Base-by-base conservation (phyloP, 2,113 vertebrate genomes). In the Tyrannus savana region DNA sequence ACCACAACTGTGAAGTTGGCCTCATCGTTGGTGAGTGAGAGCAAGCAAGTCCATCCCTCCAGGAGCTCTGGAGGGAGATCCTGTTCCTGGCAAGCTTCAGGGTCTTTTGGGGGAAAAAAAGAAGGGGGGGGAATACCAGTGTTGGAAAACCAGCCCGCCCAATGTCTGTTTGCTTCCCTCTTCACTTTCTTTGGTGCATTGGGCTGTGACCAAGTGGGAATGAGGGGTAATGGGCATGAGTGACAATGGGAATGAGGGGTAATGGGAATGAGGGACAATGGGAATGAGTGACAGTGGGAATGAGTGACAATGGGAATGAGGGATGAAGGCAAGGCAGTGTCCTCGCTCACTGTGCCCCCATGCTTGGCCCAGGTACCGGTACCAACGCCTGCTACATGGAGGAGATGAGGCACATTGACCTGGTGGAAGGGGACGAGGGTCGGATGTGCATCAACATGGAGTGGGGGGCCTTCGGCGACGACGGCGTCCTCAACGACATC, bases 341-440 rank as follows among this genome's bases (percentile, higher is more conserved):
- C 25, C 9, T 27, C 0, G 2, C 80, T 84, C 68, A 91, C 25
- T 1, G 0, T 10, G 1, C 12, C n/a, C 56, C 31, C 4, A 0
- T 33, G 31, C 68, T 60, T 2, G 66, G 41, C 55, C 7, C 92
- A 99, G 99, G 99, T 49, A 99, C 99, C 0, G 99, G 99, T 5
- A 99, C 98, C 83, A 99, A 99, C 0, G 99, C 99, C 55, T 99
- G 99, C 90, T 99, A 99, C 98, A 99, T 99, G 99, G 99, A 99
- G 96, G 99, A 99, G 93, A 99, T 99, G 99, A 98, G 98, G 21
- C 98, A 99, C 96, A 98, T 99, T 2, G 99, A 99, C 88, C 79
- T 97, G 75, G 98, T 99, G 89, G 99, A 99, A 25, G 99, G 99
- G 0, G 99, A 99, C 0, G 99, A 99, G 79, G 99, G 99, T 0